Evolutionary conservation across 2,113 vertebrate genomes (phyloP), one percentile per base, ranked within the genome.

Genomic region (Anguilla japonica): DNA sequence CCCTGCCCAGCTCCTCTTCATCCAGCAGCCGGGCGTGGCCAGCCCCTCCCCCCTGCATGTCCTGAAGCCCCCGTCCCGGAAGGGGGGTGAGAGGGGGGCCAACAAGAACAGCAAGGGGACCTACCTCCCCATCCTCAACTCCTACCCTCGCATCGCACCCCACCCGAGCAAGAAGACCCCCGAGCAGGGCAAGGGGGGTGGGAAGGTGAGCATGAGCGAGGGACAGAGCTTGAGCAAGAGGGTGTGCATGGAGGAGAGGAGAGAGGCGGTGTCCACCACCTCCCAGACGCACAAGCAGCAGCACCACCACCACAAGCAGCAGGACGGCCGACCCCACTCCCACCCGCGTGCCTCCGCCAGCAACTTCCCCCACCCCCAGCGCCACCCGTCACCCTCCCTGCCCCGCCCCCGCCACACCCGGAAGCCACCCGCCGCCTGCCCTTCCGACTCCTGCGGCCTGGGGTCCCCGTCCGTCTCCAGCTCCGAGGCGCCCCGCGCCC

Each of bases 141-240:
- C 95, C 81, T 95, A 95, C 85, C 93, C 94, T 7, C 91, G 91
- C 78, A 95, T 95, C 7, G 94, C 94, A 0, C 94, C 95, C 7
- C 93, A 93, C 78, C 93, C 94, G 4, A 89, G 84, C 91, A 95
- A 94, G 90, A 94, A 92, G 85, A 87, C 82, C 0, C 79, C 89
- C 5, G 93, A 92, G 80, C 93, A 93, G 86, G 81, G 86, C 39
- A 88, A 79, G 2, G 82, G 20, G 9, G 83, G 71, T 0, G 91
- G 83, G 1, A 53, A 88, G 2, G 80, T 89, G n/a, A 63, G 84
- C 75, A 71, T 26, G 81, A 79, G 40, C 3, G 87, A 88, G 67
- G 89, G 86, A 39, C 92, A 92, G 86, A 91, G 89, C 82, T 85
- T 92, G 80, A 95, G 91, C 84, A 95, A 95, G 87, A 89, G 93